Base-by-base conservation (phyloP, 2,113 vertebrate genomes). In the Odontesthes bonariensis region DNA sequence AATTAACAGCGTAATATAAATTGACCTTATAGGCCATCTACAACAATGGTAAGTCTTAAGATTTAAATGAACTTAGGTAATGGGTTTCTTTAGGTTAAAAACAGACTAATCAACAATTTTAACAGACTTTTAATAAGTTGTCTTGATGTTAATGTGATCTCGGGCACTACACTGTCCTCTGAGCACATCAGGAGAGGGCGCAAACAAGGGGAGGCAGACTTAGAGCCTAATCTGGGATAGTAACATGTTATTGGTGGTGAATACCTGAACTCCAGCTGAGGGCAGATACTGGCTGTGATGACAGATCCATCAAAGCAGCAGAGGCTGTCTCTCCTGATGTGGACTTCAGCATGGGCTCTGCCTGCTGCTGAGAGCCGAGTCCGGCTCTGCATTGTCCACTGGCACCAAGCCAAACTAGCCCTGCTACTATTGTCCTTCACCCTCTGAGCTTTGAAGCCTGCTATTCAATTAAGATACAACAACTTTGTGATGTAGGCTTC, bases 281-380 rank as follows among this genome's bases (percentile, higher is more conserved):
- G 81, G 82, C 79, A 88, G 83, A 84, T 87, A 73, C 81, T 44
- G 76, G 77, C 90, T 82, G 86, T 89, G 86, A 91, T 91, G 92
- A 91, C 91, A 91, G 86, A 94, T 93, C 90, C 92, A 92, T 94
- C 91, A 93, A 91, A 92, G 88, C 89, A 86, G 87, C 78, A 35
- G 86, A 88, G 75, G 82, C 86, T 88, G 92, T 92, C 92, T 92
- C 84, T 91, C 88, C 89, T 90, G 83, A 91, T 88, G 92, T 84
- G 91, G 89, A 91, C 89, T 79, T 84, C 65, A 82, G 83, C 79
- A 76, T 89, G 85, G 86, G 81, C 73, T 78, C 79, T 73, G 83
- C 86, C 83, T 77, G 88, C 81, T 66, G 80, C 90, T 81, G 91
- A 69, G 88, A 84, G 72, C 85, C 16, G 69, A 86, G 83, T 77